These are phyloP conservation scores for Alca torda DNA, from an alignment of 2,797 vertebrate genomes.

Conservation along the genomic window DNA sequence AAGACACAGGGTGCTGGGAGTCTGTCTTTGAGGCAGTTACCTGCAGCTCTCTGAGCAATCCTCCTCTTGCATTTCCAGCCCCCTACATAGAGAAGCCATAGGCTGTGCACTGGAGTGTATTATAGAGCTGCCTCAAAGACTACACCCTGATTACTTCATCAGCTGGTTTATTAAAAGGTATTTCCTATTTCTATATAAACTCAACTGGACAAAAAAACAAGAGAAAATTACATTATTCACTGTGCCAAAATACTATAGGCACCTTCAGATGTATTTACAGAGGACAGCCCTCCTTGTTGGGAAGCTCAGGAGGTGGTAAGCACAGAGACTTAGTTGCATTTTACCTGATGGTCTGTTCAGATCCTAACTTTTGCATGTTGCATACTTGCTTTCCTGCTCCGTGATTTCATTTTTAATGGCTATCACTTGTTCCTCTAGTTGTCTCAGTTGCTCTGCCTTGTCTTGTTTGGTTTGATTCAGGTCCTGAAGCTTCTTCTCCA, in stretches of 20 bases:
- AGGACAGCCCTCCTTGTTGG: not conserved
- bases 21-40: not conserved
- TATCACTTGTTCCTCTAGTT: constrained; percentile 74
- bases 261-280: not conserved
- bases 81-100: not conserved
- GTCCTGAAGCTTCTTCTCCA: constrained; percentile 83
- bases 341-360: not conserved
- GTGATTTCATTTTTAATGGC: constrained; percentile 78
- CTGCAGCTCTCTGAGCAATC: not conserved
- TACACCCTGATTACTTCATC: not conserved
- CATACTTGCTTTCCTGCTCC: constrained; percentile 70
- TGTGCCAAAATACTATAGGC: not conserved
- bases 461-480: constrained; percentile 76
- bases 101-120: not conserved
- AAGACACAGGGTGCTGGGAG: not conserved
- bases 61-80: not conserved
- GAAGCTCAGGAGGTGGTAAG: not conserved
- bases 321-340: not conserved
- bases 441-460: constrained; percentile 77
- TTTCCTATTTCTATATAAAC: not conserved
- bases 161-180: constrained; percentile 17
- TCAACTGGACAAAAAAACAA: not conserved
- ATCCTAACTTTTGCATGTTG: constrained; percentile 69
- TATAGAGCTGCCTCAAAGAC: not conserved
- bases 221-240: not conserved